Base-by-base conservation (phyloP, 2,797 vertebrate genomes). In the Anableps anableps region DNA sequence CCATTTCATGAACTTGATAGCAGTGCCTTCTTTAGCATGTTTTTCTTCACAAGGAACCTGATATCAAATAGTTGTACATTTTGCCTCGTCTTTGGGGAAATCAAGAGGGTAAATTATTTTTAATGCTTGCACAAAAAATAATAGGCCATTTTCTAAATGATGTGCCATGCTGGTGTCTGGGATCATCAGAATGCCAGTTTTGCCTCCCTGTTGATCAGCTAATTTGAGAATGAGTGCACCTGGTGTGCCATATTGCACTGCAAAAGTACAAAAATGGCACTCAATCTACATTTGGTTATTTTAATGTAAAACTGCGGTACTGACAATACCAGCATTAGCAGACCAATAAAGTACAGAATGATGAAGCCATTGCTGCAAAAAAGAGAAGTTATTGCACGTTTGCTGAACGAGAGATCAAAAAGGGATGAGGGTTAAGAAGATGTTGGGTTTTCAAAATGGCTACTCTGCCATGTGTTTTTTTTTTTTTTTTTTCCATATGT, bases 131-230 rank as follows among this genome's bases (percentile, higher is more conserved):
- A 86, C 91, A 94, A 95, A 95, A 71, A 95, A 96, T 95, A 96
- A 96, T 95, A 95, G 95, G 92, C 95, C 94, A 96, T 96, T 96
- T 96, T 91, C 94, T 94, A 96, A 96, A 95, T 86, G 94, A 95
- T 90, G 93, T 95, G 93, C 84, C 94, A 93, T 88, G 95, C 94
- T 92, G 95, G 91, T 88, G 89, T 91, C 89, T 82, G 88, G 91
- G 92, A 95, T 95, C 93, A 95, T 95, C 94, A 93, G 92, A 93
- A 95, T 93, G 94, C 92, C 90, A 89, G 87, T 90, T 93, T 88
- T 83, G 94, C 95, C 92, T 96, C 95, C 95, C 95, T 95, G 96
- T 95, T 95, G 96, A 96, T 96, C 89, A 83, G 94, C 93, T 96
- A 95, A 96, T 96, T 96, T 95, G 93, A 93, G 91, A 94, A 72